Base-by-base conservation (phyloP, 2,113 vertebrate species). In the Rhea americana region DNA sequence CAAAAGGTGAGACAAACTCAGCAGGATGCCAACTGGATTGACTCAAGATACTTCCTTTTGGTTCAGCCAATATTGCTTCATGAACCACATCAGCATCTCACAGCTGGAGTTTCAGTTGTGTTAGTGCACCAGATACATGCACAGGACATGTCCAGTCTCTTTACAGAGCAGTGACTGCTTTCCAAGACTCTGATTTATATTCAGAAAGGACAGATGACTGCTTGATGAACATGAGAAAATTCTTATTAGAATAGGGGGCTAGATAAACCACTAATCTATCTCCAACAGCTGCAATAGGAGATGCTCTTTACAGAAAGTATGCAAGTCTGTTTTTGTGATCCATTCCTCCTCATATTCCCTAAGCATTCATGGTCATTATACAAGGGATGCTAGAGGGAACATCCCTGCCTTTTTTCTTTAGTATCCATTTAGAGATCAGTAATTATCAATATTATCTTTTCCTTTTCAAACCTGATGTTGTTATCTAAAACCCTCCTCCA, bases 1-100 rank as follows among this genome's bases (percentile, higher is more conserved):
- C 92, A 85, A 89, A 91, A 94, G 77, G 76, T 79, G 77, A 90
- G 80, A 76, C 51, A 39, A 39, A 32, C 62, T 66, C 80, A 82
- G 37, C 30, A 82, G 62, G 45, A 76, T 58, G 58, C 71, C 90
- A 91, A 83, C 62, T 93, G 92, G 80, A 86, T 24, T 90, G 70
- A 70, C 67, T 73, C 32, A 17, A 76, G 70, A 90, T 73, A 37
- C 24, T 89, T 89, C 86, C 25, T 84, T 94, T 88, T 76, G 37
- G 66, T 53, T 86, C 74, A 50, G 74, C 70, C 63, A 66, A 48
- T 15, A 80, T 67, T 85, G 87, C 88, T 93, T 74, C 90, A 59
- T 53, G 88, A 83, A 65, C 35, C 68, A 80, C 75, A 76, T 70
- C 88, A 94, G 72, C 66, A 48, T 43, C 74, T 93, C 88, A 79